These are phyloP conservation scores for Brachionus sp. DNA, from an alignment of 1,140 invertebrate species.

Conservation along the genomic window DNA sequence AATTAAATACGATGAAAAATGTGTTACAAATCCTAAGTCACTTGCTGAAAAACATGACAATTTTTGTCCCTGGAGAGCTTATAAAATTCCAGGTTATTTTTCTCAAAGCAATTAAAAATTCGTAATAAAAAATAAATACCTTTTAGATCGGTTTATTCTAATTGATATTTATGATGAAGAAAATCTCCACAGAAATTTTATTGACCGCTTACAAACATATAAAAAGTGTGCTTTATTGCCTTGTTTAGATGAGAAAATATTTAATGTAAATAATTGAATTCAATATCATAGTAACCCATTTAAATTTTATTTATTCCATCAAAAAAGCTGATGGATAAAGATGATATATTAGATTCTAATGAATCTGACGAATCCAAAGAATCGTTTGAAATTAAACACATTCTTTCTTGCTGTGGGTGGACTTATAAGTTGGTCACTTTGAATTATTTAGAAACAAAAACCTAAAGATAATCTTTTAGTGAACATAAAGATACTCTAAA, in stretches of 20 bases:
- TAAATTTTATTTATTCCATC: too few species aligned
- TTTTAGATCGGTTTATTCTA: background rate
- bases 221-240: background rate
- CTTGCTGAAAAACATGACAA: slow-evolving; percentile 15
- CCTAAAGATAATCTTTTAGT: background rate
- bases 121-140: background rate
- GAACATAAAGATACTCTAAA: background rate
- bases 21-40: background rate
- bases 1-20: background rate
- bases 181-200: slow-evolving; percentile 7
- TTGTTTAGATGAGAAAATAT: background rate
- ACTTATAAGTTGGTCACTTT: background rate
- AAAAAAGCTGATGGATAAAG: background rate
- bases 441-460: background rate
- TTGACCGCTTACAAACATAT: background rate
- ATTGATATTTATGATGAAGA: slow-evolving; percentile 2
- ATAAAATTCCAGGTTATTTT: background rate
- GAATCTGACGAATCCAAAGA: background rate
- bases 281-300: background rate
- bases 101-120: background rate
- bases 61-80: slow-evolving; percentile 22
- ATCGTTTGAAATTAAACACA: background rate
- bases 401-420: background rate
- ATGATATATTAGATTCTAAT: background rate
- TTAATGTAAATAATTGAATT: background rate